These are phyloP conservation scores for Sibirionetta formosa DNA, from an alignment of 2,797 vertebrate species.

Conservation along the genomic window DNA sequence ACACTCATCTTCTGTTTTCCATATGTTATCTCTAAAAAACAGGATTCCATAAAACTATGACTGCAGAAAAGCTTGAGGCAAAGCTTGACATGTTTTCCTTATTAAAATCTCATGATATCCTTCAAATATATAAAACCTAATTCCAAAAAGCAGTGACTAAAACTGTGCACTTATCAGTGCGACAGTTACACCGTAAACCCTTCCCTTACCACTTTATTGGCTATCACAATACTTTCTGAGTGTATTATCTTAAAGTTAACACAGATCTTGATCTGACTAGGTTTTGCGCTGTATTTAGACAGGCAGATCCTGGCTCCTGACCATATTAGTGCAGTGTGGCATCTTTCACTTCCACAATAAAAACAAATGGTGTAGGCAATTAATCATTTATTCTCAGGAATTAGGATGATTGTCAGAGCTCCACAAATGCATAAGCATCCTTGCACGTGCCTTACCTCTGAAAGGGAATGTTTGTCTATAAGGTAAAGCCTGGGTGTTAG, in stretches of 20 bases:
- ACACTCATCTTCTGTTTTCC: conserved; percentile 13
- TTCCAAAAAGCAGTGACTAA: not conserved
- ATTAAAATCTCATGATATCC: conserved; percentile 14
- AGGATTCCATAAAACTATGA: conserved; percentile 1
- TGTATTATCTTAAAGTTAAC: not conserved
- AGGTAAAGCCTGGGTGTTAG: not conserved
- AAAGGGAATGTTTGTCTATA: not conserved
- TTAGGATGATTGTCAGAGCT: not conserved
- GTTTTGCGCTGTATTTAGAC: not conserved
- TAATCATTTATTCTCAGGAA: conserved; percentile 20
- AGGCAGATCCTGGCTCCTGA: not conserved
- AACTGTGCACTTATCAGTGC: not conserved
- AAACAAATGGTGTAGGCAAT: not conserved
- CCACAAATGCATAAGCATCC: not conserved
- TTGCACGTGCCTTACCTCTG: not conserved
- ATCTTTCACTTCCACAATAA: not conserved
- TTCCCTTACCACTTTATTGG: not conserved
- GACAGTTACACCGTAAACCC: not conserved
- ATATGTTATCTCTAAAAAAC: conserved; percentile 40
- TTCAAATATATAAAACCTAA: conserved; percentile 17
- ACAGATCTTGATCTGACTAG: not conserved
- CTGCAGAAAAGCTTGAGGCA: conserved; percentile 33
- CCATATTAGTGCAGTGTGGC: not conserved
- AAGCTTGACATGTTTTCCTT: conserved; percentile 30
- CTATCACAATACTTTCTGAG: not conserved